phyloP scores from a whole-genome alignment of 2,113 vertebrate species.

The Hystrix cristata region DNA sequence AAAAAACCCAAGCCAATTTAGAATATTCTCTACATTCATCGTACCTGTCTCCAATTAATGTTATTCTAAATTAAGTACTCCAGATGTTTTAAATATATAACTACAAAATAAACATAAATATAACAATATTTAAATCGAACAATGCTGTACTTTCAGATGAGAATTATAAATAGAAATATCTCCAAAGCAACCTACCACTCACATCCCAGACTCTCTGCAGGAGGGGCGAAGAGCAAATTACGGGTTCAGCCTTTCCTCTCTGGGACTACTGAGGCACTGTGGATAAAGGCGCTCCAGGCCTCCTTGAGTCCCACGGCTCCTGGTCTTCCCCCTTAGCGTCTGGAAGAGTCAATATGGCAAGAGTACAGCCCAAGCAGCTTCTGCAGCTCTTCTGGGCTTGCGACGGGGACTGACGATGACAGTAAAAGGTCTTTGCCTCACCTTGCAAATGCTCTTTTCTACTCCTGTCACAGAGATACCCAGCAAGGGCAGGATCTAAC shows the following conservation, averaged over 20 bases:
- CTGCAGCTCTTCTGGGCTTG: background rate
- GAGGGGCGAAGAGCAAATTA: background rate
- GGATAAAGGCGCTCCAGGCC: conserved; percentile 4
- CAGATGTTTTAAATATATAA: conserved; percentile 51
- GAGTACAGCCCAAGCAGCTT: background rate
- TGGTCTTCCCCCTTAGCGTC: background rate
- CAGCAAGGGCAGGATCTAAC: background rate
- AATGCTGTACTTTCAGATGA: conserved; percentile 21
- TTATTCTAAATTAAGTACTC: conserved; percentile 29
- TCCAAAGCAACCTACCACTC: background rate
- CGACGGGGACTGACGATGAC: background rate
- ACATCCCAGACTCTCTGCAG: background rate
- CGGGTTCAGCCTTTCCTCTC: background rate
- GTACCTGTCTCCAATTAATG: background rate
- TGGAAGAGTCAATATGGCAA: background rate
- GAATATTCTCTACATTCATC: background rate
- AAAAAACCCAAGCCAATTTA: background rate
- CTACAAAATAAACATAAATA: background rate
- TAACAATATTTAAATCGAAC: conserved; percentile 45
- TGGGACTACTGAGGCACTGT: background rate
- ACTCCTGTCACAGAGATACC: background rate
- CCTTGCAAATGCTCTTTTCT: background rate
- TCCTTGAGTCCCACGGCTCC: background rate
- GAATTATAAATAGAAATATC: conserved; percentile 6
- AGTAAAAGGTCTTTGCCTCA: background rate